Base-by-base conservation (phyloP, 2,113 vertebrate species). In the Anolis sagrei region DNA sequence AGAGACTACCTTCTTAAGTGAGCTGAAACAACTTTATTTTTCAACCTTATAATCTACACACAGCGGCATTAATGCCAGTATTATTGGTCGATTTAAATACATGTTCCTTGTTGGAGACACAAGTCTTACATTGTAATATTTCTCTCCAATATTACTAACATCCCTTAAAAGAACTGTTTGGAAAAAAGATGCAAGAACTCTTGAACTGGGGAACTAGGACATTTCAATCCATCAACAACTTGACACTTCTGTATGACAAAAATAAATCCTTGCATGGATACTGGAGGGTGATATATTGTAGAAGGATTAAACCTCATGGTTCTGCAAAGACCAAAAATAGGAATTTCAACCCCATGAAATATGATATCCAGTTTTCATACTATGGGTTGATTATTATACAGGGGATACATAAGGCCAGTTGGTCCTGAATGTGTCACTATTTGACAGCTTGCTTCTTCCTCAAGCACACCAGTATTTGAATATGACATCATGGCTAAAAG, bases 401-500 rank as follows among this genome's bases (percentile, higher is more conserved):
- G 48, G 48, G 29, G 61, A 61, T 77, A 21, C 1, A 84, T 34
- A 87, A 73, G 49, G 62, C 14, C 70, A 76, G 34, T 87, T 48
- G 16, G 9, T 36, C 39, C 8, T 70, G 7, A 5, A n/a, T 51
- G 21, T 84, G 69, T 74, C 66, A 25, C 1, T 75, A 83, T 49
- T 81, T 90, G 83, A 87, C 87, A 88, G 75, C 49, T 84, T 34
- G 89, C 16, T 62, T 88, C 61, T 58, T 80, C 25, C 54, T 0
- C 0, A 49, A 76, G 21, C 54, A 58, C 18, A 23, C 66, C 49
- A 6, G 0, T 27, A 66, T 32, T 73, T 91, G 79, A 90, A 89
- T 82, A 16, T 85, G 78, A 93, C 91, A 79, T n/a, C 27, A 83
- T 87, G 80, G 1, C 2, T 29, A 25, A 87, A 86, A 64, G 74